Base-by-base conservation (phyloP, 2,113 vertebrate genomes). In the Eidolon helvum region DNA sequence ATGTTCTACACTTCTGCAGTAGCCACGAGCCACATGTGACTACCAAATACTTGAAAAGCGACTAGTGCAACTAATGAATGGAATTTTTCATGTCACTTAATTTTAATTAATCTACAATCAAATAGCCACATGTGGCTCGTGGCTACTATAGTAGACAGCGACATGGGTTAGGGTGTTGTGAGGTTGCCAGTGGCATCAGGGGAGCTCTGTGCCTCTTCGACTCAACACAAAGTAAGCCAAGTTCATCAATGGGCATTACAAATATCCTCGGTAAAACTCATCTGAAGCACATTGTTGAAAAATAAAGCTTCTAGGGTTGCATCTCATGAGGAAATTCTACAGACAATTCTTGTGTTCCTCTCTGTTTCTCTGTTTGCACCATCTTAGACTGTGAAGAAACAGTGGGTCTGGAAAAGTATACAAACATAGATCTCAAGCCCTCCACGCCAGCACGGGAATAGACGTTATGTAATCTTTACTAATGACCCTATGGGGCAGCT, bases 51-150 rank as follows among this genome's bases (percentile, higher is more conserved):
- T 78, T 78, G 43, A 83, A 77, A 79, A 38, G 63, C 30, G 26
- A 79, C 18, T 45, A 21, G 35, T 55, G 6, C 12, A 75, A 59
- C 40, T 66, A 82, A 86, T 53, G 22, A 74, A 50, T 12, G 2
- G 0, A 30, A 83, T 94, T 65, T 93, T 92, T 7, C 35, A 48
- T 78, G 87, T 83, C 89, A 3, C 26, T 95, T 63, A 24, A 53
- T 59, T 94, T 95, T 72, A 82, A 80, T 78, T 82, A 45, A 68
- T 72, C 88, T 65, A 93, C 96, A 74, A 88, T 85, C 33, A 69
- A 86, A 87, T 22, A 74, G 1, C 28, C 18, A 33, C 2, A 8
- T 22, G 16, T 18, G 7, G 59, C 38, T 69, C 33, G 15, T 68
- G 12, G 11, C 35, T 87, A 50, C 48, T 19, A 4, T 8, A 15